Evolutionary conservation across 23 tunicate genomes (phyloP), one percentile per base, ranked within the genome.

Genomic region (Styela clava): DNA sequence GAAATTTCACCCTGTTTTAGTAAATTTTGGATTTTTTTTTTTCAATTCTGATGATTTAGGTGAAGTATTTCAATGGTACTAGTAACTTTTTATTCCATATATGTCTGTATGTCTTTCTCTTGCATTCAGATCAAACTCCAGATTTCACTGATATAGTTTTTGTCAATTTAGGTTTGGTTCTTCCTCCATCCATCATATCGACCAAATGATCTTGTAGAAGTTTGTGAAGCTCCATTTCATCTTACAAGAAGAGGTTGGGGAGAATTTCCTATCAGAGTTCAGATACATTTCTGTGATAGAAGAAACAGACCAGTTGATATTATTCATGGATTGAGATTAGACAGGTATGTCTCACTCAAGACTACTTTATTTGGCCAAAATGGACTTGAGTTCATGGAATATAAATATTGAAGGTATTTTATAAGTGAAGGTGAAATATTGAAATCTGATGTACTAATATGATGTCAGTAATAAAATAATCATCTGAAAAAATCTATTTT

Each of bases 241-340:
- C 82, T 91, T 29, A 91, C 97, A 31, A 76, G 97, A 22, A 44
- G 97, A 68, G 97, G 97, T 20, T 91, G 97, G 97, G 97, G 97
- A n/a, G 97, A 91, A 63, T 91, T 91, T 81, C 97, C 97, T 16
- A 77, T 91, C 32, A 86, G 97, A 24, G 85, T 91, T 1, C 97
- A 91, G 73, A 82, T 91, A 5, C 97, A 91, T 69, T 91, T 91
- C 71, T 82, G 89, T 68, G 90, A 91, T 86, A 85, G 91, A 12
- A 51, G 90, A 30, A 85, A 85, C 61, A 52, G 97, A 64, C 68
- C 91, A 33, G 87, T 91, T 3, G 97, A 91, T 71, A 91, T 91
- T 19, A 91, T 91, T 22, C 97, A 91, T 70, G 73, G 84, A 35
- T 85, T 91, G 20, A 35, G 83, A 77, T 78, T 91, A 0, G 97